phyloP scores from a whole-genome alignment of 1,140 invertebrate species.

The Trichomalopsis sarcophagae region DNA sequence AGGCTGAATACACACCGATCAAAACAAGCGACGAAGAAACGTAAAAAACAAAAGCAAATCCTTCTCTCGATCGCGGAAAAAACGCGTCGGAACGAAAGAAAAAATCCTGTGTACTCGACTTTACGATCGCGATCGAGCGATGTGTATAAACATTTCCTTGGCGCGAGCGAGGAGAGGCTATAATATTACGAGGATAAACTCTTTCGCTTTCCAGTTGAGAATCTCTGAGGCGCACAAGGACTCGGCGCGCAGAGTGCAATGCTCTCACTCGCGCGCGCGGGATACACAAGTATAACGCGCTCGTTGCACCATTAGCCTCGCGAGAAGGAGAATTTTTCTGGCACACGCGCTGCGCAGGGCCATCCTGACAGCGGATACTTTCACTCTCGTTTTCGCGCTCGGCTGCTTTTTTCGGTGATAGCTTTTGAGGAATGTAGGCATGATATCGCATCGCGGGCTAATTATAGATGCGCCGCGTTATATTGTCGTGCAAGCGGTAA shows the following conservation, averaged over 20 bases:
- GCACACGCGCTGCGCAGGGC: not conserved
- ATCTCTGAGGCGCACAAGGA: constrained; percentile 65
- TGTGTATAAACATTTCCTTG: not conserved
- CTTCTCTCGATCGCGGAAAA: not conserved
- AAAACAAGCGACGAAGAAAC: not conserved
- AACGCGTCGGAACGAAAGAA: not conserved
- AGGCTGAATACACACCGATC: not conserved
- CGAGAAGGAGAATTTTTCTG: constrained; percentile 31
- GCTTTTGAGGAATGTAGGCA: too few relatives aligned
- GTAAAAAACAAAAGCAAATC: not conserved
- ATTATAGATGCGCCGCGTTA: not conserved
- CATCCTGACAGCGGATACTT: not conserved
- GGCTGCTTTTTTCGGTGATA: not conserved
- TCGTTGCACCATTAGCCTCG: constrained; percentile 33
- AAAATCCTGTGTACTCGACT: not conserved
- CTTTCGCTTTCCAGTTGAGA: constrained; percentile 56
- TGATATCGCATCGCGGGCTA: not conserved
- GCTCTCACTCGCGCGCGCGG: constrained; percentile 51
- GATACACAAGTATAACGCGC: constrained; percentile 44
- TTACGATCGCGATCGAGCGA: too few relatives aligned
- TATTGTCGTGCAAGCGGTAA: not conserved
- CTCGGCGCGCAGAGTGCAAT: constrained; percentile 64
- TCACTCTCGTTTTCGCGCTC: constrained; percentile 7
- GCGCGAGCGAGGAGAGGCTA: not conserved
- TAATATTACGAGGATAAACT: not conserved